Evolutionary conservation across 2,888 invertebrate species (phyloP), one percentile per base, ranked within the genome.

Genomic region (Aleiodes alternator): DNA sequence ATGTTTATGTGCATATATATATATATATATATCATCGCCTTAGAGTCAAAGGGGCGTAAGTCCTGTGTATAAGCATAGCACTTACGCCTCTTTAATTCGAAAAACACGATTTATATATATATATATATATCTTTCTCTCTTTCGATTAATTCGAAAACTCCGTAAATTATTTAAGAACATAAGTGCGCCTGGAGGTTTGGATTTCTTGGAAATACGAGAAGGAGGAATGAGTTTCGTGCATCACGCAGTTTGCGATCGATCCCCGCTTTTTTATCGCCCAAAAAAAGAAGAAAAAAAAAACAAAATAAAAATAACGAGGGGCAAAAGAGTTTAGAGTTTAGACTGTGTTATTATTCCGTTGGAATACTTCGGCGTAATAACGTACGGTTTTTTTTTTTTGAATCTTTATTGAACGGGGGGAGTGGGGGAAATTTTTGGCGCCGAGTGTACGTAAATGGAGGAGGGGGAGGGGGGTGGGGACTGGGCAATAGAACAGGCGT

Each of bases 201-300:
- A 61, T 61, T 61, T 61, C 38, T 61, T 14, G 43, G 43, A 14
- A 61, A 38, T 31, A 38, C 14, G 61, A 29, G 56, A 16, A 51
- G 38, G 29, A 57, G n/a, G 48, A 64, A 64, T 64, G 48, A 64
- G 16, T 64, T 14, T 61, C 64, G 48, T 64, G 64, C 48, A 48
- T 64, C 64, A 48, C 56, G 43, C 64, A 48, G 43, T 11, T 16
- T 29, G 14, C 48, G 14, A 64, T 64, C 64, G 64, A 64, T 64
- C 48, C 11, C 16, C 14, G 48, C 64, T 43, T 11, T 59, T 59
- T 59, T 38, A 59, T 34, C 34, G 14, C 14, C 34, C n/a, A 31
- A 14, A 31, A 31, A 57, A 29, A 57, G 12, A 11, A 31, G 11
- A 23, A 23, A 23, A 23, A 23, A 23, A 23, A 2, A 23, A 23